Base-by-base conservation (phyloP, 2,888 invertebrate genomes). In the Nemotelus pantherinus region DNA sequence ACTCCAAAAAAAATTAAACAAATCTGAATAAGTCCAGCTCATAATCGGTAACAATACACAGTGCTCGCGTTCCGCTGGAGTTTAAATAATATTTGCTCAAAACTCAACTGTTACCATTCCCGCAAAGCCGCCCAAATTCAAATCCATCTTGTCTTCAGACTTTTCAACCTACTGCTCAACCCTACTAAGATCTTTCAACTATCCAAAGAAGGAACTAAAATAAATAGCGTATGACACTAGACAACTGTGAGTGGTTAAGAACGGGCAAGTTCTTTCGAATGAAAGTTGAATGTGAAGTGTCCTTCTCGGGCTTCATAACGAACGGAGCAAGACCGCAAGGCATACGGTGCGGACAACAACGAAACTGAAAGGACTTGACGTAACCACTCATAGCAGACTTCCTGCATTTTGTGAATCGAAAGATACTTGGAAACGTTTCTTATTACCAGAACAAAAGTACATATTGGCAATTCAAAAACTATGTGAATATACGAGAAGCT, bases 331-430 rank as follows among this genome's bases (percentile, higher is more conserved):
- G 39, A 47, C 53, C 6, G 53, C 39, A 45, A n/a, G 47, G 5
- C 3, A 48, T 25, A 48, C 43, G 43, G 55, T 70, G 43, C 53
- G 47, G 55, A 53, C 70, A 70, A 53, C 43, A 70, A 25, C 25
- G 25, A 55, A 70, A 70, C 53, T 70, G 70, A 70, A 55, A 67
- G 43, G 70, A 70, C 53, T 70, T 70, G 55, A 70, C 70, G 70
- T 55, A 7, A 55, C 70, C 70, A 70, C 70, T 70, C 43, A 70
- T 25, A 55, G 70, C 70, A 70, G 70, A 70, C 70, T 70, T 70
- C 70, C 70, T 70, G 47, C 53, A 70, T 70, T 70, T 70, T 55
- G 9, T n/a, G 41, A 47, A 3, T 70, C 41, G 1, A 63, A 43
- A 63, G 63, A 4, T 63, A 39, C 9, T 41, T 25, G 41, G 39